Evolutionary conservation across 23 tunicate species (phyloP), one percentile per base, ranked within the genome.

Genomic region (Styela clava): DNA sequence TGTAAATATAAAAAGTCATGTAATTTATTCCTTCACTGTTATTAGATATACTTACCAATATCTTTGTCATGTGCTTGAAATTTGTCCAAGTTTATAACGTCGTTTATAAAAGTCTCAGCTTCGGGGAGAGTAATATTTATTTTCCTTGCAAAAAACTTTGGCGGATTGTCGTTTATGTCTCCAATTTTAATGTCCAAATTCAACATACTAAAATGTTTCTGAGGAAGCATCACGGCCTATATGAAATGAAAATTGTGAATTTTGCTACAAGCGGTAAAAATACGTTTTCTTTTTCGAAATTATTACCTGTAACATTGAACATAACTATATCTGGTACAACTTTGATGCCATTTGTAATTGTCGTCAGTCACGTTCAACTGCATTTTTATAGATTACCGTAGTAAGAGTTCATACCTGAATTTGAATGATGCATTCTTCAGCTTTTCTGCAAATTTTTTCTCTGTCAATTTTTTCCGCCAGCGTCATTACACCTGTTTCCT

Each of bases 111-210:
- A 0, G 78, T 74, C 24, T 56, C 83, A 1, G 25, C 81, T 70
- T 89, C 95, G 29, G 83, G 69, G 29, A 85, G 61, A 20, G 69
- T 74, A 16, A 85, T 28, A 22, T 24, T 31, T 51, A 85, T 64
- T 30, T 52, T 32, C 23, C 62, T 20, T 21, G n/a, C 16, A 19
- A 79, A 34, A 76, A 89, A 89, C n/a, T 5, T 62, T 20, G 95
- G 95, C 21, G 56, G 24, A 64, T 89, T 89, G 86, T 89, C 95
- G 74, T 89, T 89, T 30, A 89, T 74, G 83, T 89, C 95, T 70
- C 73, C 89, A 69, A 89, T 77, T 19, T 74, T 61, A 61, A 89
- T 79, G 63, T 84, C 69, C 34, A 89, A 88, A 34, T 89, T 35
- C 1, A 89, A 68, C 62, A 89, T 37, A 29, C 31, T 67, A 24